These are phyloP conservation scores for Astur gentilis DNA, from an alignment of 2,113 vertebrate species.

Conservation along the genomic window DNA sequence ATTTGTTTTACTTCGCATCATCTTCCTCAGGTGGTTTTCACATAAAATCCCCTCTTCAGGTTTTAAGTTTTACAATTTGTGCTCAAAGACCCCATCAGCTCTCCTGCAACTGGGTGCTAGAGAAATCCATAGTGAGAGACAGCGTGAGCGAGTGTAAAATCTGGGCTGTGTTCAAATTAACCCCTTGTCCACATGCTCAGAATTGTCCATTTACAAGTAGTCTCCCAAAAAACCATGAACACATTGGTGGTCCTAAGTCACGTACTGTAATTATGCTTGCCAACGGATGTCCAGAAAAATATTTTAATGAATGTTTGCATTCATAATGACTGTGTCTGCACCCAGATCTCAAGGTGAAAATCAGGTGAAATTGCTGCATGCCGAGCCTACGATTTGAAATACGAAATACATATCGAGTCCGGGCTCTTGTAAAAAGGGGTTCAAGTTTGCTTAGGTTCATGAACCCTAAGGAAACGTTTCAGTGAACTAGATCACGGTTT, in stretches of 20 bases:
- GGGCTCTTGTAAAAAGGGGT: not conserved
- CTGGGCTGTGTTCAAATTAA: not conserved
- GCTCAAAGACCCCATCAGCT: not conserved
- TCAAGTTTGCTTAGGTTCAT: not conserved
- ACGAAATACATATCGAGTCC: not conserved
- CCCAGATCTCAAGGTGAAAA: not conserved
- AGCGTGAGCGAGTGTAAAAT: rapidly evolving
- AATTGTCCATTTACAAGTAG: not conserved
- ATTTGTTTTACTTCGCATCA: not conserved
- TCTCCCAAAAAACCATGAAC: not conserved
- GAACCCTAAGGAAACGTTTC: not conserved
- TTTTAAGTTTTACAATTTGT: not conserved
- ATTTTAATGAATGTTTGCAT: not conserved
- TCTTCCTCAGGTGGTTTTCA: not conserved
- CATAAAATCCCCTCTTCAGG: not conserved
- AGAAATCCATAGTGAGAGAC: not conserved
- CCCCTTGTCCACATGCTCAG: rapidly evolving
- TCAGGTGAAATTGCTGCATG: not conserved
- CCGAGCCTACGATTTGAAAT: not conserved
- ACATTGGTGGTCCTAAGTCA: not conserved
- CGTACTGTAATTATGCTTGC: not conserved
- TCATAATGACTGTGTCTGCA: not conserved
- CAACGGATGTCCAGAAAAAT: not conserved
- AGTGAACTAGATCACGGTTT: not conserved
- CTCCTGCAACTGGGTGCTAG: not conserved